Evolutionary conservation across 1,140 invertebrate genomes (phyloP).

Genomic region (Apis dorsata): DNA sequence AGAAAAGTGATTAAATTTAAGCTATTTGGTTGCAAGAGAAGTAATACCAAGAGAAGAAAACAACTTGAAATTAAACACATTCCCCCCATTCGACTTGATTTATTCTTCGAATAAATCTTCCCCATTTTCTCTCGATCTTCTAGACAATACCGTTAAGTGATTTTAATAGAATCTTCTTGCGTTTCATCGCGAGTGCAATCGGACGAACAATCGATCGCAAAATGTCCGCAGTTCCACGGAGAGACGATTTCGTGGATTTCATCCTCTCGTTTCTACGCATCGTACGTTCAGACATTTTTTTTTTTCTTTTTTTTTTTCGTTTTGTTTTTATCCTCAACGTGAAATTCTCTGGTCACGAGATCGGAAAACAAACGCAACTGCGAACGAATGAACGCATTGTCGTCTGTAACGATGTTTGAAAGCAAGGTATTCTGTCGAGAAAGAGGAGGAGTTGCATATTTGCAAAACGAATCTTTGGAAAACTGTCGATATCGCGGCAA

Average conservation of each 20-base stretch:
- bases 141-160: background rate
- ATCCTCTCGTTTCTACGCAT: background rate
- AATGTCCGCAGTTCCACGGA: background rate
- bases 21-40: slow-evolving; percentile 10
- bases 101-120: slow-evolving; percentile 10
- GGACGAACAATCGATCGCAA: background rate
- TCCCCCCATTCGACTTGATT: background rate
- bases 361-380: background rate
- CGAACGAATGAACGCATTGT: background rate
- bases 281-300: background rate
- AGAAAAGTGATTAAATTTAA: slow-evolving; percentile 11
- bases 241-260: background rate
- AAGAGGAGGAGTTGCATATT: background rate
- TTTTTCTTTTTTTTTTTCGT: background rate
- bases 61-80: background rate
- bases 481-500: background rate
- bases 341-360: background rate
- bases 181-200: too few relatives aligned
- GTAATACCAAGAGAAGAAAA: background rate
- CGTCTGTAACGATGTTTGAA: background rate
- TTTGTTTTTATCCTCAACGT: background rate
- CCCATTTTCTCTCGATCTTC: background rate
- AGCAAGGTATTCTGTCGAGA: background rate
- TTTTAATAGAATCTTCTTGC: background rate
- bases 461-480: background rate